Evolutionary conservation across 2,113 vertebrate genomes (phyloP).

Genomic region (pig (Sus scrofa)): T2T-Sscrofa CM000820.6:4730001-4730500

Average conservation of each 20-base stretch:
- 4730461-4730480: neutral
- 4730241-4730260: neutral
- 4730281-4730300: neutral
- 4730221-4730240: neutral
- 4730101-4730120: neutral
- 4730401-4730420: neutral
- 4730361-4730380: neutral
- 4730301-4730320: accelerated
- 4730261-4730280: too few species aligned
- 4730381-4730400: neutral
- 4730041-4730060: neutral
- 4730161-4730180: neutral
- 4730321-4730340: neutral
- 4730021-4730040: neutral
- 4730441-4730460: neutral
- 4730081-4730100: neutral
- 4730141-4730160: neutral
- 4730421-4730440: neutral
- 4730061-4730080: neutral
- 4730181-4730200: neutral
- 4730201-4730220: neutral
- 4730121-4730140: neutral
- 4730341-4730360: too few species aligned
- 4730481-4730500: neutral
- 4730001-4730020: neutral